Conservation (phyloP, 53 echinoderm and acorn worm genomes). For the Stichopus horrens region DNA sequence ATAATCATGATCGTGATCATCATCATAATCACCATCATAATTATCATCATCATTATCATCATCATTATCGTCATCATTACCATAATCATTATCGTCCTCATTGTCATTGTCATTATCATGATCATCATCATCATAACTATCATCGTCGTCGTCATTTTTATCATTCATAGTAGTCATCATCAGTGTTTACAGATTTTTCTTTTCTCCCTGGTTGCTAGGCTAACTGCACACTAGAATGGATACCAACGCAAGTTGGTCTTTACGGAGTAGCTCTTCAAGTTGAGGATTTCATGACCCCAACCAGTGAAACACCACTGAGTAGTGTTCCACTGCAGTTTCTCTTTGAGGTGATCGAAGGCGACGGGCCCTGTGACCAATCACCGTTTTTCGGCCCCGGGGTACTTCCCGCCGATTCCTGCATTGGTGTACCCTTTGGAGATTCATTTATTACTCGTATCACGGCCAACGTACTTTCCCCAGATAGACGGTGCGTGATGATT, state of each 20-base stretch:
- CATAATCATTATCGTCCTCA: too few relatives aligned
- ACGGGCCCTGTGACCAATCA: constrained; percentile 3
- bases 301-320: constrained; percentile 5
- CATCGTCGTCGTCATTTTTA: too few relatives aligned
- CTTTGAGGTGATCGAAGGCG: background rate
- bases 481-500: background rate
- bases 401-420: constrained; percentile 19
- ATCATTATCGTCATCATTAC: too few relatives aligned
- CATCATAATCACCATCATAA: too few relatives aligned
- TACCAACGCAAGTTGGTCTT: background rate
- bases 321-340: constrained; percentile 32
- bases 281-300: constrained; percentile 13
- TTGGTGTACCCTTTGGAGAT: background rate
- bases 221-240: constrained; percentile 2
- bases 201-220: background rate
- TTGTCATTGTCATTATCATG: too few relatives aligned
- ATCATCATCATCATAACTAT: too few relatives aligned
- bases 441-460: constrained; percentile 12
- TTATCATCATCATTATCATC: too few relatives aligned
- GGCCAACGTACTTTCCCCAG: background rate
- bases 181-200: background rate
- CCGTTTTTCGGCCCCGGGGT: constrained; percentile 1
- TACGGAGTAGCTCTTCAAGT: constrained; percentile 24
- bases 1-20: too few relatives aligned
- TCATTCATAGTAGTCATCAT: too few relatives aligned